Evolutionary conservation across 2,888 invertebrate genomes (phyloP).

Genomic region (Tortricodes alternella): DNA sequence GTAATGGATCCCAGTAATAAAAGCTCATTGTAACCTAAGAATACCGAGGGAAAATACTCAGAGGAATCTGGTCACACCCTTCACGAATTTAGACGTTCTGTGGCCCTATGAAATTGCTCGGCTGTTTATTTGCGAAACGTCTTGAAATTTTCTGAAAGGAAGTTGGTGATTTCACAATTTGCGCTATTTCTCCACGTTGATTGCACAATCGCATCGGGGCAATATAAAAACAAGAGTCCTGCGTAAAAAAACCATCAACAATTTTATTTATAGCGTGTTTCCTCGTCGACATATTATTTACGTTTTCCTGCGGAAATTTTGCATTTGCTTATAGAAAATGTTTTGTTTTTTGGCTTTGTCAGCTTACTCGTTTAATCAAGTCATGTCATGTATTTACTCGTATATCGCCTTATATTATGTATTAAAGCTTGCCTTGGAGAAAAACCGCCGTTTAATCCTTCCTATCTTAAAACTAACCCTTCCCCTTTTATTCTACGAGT

Average conservation of each 20-base stretch:
- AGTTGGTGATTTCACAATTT: constrained; percentile 6
- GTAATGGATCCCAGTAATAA: constrained; percentile 35
- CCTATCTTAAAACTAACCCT: neutral
- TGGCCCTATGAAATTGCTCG: too few species aligned
- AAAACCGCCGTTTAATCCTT: neutral
- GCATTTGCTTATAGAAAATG: constrained; percentile 22
- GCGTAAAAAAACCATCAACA: constrained; percentile 5
- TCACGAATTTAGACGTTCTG: too few species aligned
- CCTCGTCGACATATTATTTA: constrained; percentile 5
- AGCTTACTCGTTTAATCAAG: constrained; percentile 22
- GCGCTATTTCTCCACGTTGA: neutral
- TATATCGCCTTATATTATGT: neutral
- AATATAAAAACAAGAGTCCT: neutral
- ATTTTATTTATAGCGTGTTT: constrained; percentile 16
- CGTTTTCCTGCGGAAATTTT: constrained; percentile 21
- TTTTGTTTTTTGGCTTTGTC: constrained; percentile 6
- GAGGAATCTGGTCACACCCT: too few species aligned
- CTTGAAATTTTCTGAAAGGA: constrained; percentile 6
- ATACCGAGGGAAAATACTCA: neutral
- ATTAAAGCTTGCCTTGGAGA: neutral
- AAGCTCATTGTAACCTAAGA: constrained; percentile 27
- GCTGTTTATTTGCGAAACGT: constrained; percentile 13
- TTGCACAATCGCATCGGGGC: constrained; percentile 15
- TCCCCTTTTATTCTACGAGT: neutral
- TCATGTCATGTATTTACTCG: too few species aligned